Evolutionary conservation across 1,140 invertebrate species (phyloP).

Genomic region (Caenorhabditis inopinata): DNA sequence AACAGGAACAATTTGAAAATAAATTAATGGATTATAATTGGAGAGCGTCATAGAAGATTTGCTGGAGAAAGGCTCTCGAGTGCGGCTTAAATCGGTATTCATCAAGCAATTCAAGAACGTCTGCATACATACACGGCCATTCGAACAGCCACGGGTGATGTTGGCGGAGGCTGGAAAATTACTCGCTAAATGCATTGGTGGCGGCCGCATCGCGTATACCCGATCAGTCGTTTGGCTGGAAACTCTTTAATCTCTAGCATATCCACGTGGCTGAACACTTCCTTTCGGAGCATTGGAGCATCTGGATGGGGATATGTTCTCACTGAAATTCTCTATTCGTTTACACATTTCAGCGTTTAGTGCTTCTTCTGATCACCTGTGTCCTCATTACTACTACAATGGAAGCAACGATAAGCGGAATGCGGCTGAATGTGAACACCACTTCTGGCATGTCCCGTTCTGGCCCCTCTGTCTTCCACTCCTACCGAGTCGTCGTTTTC

Average conservation of each 20-base stretch:
- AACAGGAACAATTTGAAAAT: too few species aligned
- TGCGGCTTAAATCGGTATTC: conserved; percentile 43
- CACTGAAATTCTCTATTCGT: neutral
- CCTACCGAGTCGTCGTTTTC: neutral
- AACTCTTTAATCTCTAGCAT: conserved; percentile 42
- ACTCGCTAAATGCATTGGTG: too few species aligned
- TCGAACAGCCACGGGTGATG: conserved; percentile 44
- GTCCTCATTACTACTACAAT: conserved; percentile 19
- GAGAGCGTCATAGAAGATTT: conserved; percentile 44
- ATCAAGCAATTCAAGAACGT: conserved; percentile 42
- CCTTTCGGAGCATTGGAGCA: conserved; percentile 3
- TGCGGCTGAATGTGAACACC: conserved; percentile 23
- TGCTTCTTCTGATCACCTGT: neutral
- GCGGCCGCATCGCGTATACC: too few species aligned
- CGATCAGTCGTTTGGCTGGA: conserved; percentile 39
- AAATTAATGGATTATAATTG: neutral
- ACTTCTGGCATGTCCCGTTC: conserved; percentile 35
- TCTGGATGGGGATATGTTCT: neutral
- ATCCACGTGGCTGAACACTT: conserved; percentile 41
- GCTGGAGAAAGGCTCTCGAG: conserved; percentile 40
- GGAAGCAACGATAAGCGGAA: conserved; percentile 36
- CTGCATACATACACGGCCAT: conserved; percentile 47
- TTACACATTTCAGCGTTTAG: neutral
- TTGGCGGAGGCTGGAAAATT: conserved; percentile 28
- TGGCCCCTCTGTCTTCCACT: conserved; percentile 32